These are phyloP conservation scores for Tyto alba DNA, from an alignment of 2,113 vertebrate species.

Conservation along the genomic window DNA sequence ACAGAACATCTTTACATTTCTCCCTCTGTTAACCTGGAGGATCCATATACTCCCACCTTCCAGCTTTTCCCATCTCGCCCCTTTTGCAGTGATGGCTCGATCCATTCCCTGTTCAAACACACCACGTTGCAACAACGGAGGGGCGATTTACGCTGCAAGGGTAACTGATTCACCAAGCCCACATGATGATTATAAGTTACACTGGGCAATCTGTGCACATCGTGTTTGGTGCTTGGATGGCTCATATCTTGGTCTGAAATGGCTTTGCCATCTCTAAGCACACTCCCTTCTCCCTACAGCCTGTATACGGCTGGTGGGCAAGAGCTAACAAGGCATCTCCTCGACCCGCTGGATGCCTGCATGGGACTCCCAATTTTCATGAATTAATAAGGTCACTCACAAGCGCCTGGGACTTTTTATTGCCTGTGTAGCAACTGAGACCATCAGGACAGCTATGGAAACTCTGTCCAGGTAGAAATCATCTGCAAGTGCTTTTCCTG, in stretches of 20 bases:
- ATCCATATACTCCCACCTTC: background rate
- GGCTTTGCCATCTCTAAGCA: background rate
- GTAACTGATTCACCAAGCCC: background rate
- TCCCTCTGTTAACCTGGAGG: background rate
- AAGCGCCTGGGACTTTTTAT: background rate
- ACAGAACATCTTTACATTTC: background rate
- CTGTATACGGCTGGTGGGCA: background rate
- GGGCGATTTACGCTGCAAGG: rapidly evolving
- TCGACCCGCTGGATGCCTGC: background rate
- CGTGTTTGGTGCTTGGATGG: background rate
- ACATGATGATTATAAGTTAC: rapidly evolving
- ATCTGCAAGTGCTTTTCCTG: background rate
- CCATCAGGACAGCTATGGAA: background rate
- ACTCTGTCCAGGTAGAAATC: constrained; percentile 9
- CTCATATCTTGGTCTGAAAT: background rate
- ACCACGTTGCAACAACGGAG: rapidly evolving
- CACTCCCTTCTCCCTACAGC: background rate
- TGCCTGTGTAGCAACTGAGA: background rate
- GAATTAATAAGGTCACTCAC: background rate
- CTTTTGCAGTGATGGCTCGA: background rate
- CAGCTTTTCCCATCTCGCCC: background rate
- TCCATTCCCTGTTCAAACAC: background rate
- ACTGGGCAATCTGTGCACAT: rapidly evolving
- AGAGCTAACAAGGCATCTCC: background rate
- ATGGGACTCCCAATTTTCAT: background rate